A percentile compares a stretch with the other conserved stretches of the same genome.
Evolutionary conservation across 2,113 vertebrate genomes (phyloP).

Genomic region (Dendrocopos noguchii): DNA sequence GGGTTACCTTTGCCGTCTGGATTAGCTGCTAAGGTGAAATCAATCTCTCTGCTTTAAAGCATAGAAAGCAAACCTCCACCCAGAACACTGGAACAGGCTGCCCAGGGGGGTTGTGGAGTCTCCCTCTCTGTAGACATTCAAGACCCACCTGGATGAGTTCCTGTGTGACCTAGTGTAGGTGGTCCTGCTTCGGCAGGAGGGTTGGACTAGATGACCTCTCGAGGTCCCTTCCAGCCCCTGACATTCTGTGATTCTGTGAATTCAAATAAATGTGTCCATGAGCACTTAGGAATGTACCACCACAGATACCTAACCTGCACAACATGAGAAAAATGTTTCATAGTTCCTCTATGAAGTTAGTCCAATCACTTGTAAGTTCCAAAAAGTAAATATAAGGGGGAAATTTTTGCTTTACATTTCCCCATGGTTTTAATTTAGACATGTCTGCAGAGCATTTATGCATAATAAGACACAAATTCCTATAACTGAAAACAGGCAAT

Average conservation of each 20-base stretch:
- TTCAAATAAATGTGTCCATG: neutral
- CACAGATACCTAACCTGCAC: neutral
- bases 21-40: neutral
- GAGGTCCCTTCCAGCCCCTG: too few species aligned
- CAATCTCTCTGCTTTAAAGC: neutral
- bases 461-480: neutral
- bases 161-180: too few species aligned
- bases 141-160: too few species aligned
- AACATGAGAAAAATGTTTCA: neutral
- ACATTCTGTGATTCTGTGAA: neutral
- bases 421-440: neutral
- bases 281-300: neutral
- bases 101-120: too few species aligned
- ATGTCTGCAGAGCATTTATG: neutral
- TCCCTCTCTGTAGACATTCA: too few species aligned
- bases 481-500: neutral
- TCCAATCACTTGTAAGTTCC: neutral
- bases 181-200: too few species aligned
- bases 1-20: neutral
- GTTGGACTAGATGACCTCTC: too few species aligned
- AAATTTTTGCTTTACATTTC: neutral
- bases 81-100: neutral
- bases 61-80: neutral
- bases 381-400: neutral
- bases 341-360: neutral